phyloP scores from a whole-genome alignment of 2,113 vertebrate genomes.

The Cichladusa arquata region DNA sequence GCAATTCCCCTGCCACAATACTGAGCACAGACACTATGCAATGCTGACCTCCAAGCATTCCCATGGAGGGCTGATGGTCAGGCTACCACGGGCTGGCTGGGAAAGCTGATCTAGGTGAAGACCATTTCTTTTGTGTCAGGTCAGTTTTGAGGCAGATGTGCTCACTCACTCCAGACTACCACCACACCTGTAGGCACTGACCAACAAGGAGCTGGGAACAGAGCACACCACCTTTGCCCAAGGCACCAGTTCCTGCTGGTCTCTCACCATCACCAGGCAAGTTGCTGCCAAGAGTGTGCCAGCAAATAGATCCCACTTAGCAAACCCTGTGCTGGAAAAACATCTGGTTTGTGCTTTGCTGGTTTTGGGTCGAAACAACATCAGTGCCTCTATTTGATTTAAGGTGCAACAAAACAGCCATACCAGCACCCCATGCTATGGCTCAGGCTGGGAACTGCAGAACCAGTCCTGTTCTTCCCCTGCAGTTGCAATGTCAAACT shows the following conservation, averaged over 20 bases:
- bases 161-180: background rate
- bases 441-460: background rate
- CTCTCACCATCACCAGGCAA: background rate
- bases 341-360: background rate
- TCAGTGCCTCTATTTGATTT: background rate
- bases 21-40: background rate
- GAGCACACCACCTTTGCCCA: background rate
- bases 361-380: background rate
- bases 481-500: background rate
- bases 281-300: fast-evolving
- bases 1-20: background rate
- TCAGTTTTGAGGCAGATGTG: background rate
- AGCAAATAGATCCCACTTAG: fast-evolving
- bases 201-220: background rate
- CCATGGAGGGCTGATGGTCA: background rate
- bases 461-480: background rate
- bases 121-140: background rate
- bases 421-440: background rate
- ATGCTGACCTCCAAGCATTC: background rate
- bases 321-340: background rate
- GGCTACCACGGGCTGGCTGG: background rate
- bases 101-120: background rate
- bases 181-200: fast-evolving
- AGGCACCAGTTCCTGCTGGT: fast-evolving
- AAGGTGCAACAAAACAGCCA: background rate